These are phyloP conservation scores for Malacosoma neustria DNA, from an alignment of 2,888 invertebrate genomes.

Conservation along the genomic window DNA sequence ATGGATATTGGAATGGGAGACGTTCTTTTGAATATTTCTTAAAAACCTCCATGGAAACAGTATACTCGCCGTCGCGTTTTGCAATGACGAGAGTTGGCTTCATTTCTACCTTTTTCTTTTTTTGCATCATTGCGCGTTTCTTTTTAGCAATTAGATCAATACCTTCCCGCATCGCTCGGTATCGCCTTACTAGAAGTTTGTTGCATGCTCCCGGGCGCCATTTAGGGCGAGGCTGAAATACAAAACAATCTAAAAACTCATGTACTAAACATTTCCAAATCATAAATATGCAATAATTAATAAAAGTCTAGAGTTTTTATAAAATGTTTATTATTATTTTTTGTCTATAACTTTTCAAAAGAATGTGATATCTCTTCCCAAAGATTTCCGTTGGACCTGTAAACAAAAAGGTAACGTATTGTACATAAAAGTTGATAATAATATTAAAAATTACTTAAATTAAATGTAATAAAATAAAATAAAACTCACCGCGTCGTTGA, in stretches of 20 bases:
- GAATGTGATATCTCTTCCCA: no score
- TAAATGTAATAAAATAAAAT: no score
- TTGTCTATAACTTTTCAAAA: no score
- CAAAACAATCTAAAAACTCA: constrained; percentile 4
- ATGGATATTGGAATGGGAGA: constrained; percentile 53
- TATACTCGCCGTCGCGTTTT: constrained; percentile 55
- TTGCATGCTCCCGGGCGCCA: constrained; percentile 64
- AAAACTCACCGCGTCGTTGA: no score
- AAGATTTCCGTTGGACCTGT: no score
- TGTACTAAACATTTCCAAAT: no score
- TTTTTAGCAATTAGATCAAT: constrained; percentile 52
- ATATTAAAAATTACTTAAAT: no score
- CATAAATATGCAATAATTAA: no score
- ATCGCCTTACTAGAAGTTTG: constrained; percentile 48
- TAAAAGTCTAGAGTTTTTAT: no score
- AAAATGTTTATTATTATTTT: no score
- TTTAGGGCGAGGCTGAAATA: constrained; percentile 46
- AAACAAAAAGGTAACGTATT: no score
- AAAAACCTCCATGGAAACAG: constrained; percentile 63
- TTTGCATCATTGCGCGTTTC: constrained; percentile 49
- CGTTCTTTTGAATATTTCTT: constrained; percentile 62
- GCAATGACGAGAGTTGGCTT: constrained; percentile 52
- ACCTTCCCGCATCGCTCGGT: constrained; percentile 47
- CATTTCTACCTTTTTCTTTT: constrained; percentile 55
- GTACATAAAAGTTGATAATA: no score